Conservation (phyloP, 2,888 invertebrate species). For the Dryomyza anilis region DNA sequence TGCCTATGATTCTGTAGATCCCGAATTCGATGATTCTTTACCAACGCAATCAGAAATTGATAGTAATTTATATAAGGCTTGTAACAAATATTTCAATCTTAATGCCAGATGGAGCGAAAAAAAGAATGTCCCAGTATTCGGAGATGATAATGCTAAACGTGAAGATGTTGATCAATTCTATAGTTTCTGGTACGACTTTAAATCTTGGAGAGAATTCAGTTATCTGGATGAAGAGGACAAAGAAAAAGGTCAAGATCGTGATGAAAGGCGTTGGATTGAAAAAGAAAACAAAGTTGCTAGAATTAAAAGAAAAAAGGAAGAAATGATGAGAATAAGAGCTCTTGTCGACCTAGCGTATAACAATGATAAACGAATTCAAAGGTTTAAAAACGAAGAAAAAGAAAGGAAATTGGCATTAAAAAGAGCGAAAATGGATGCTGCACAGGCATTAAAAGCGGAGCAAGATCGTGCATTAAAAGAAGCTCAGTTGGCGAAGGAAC, state of each 20-base stretch:
- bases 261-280: slow-evolving; percentile 97
- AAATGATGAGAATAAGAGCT: slow-evolving; percentile 87
- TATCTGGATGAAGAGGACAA: slow-evolving; percentile 99
- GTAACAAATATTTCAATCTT: slow-evolving; percentile 72
- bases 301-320: slow-evolving; percentile 94
- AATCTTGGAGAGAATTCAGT: slow-evolving; percentile 98
- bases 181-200: slow-evolving; percentile 97
- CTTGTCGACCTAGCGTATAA: slow-evolving; percentile 94
- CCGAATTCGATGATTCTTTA: slow-evolving; percentile 86
- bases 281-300: slow-evolving; percentile 95
- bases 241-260: slow-evolving; percentile 94
- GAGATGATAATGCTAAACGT: slow-evolving; percentile 75
- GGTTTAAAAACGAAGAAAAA: slow-evolving; percentile 92
- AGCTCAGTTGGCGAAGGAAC: slow-evolving; percentile 75
- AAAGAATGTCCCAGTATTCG: slow-evolving; percentile 80
- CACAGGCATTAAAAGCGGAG: slow-evolving; percentile 81
- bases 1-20: slow-evolving; percentile 97
- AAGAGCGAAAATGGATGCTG: slow-evolving; percentile 83
- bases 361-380: slow-evolving; percentile 89
- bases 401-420: slow-evolving; percentile 88
- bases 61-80: slow-evolving; percentile 76
- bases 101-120: slow-evolving; percentile 93
- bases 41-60: slow-evolving; percentile 79
- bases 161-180: slow-evolving; percentile 93
- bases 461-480: slow-evolving; percentile 78